Conservation (phyloP, 2,888 invertebrate genomes). For the Chrysotoxum bicinctum region DNA sequence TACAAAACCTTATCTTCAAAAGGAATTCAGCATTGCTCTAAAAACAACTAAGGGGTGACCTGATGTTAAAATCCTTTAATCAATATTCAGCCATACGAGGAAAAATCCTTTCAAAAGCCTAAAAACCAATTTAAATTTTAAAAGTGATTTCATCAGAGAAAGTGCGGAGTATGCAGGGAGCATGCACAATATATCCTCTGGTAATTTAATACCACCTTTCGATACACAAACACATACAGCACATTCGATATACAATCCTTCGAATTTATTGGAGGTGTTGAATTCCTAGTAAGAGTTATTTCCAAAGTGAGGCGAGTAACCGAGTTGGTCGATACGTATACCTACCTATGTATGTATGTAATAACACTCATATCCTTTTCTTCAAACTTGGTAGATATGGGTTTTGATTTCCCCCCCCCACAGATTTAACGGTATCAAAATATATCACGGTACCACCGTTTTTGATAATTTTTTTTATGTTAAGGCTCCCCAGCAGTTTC, state of each 20-base stretch:
- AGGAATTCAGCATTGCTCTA: no score
- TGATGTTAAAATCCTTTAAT: no score
- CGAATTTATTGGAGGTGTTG: conserved; percentile 1
- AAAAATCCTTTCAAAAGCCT: neutral
- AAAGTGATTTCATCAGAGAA: neutral
- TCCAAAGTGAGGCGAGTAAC: neutral
- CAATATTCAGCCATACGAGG: neutral
- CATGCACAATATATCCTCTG: neutral
- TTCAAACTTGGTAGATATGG: no score
- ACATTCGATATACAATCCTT: neutral
- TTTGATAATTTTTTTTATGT: no score
- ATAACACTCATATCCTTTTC: no score
- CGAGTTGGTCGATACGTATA: neutral
- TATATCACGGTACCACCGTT: no score
- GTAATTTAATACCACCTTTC: neutral
- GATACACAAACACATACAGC: neutral
- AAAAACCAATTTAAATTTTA: conserved; percentile 4
- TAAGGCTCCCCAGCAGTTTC: no score
- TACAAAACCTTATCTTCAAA: no score
- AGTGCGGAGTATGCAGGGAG: neutral
- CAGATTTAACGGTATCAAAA: no score
- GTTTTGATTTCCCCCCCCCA: no score
- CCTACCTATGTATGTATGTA: no score
- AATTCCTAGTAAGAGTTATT: conserved; percentile 5
- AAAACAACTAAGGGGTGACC: no score